A percentile compares a stretch with the other conserved stretches of the same genome.
Conservation (phyloP, 1,140 invertebrate genomes). For the Aphis gossypii region DNA sequence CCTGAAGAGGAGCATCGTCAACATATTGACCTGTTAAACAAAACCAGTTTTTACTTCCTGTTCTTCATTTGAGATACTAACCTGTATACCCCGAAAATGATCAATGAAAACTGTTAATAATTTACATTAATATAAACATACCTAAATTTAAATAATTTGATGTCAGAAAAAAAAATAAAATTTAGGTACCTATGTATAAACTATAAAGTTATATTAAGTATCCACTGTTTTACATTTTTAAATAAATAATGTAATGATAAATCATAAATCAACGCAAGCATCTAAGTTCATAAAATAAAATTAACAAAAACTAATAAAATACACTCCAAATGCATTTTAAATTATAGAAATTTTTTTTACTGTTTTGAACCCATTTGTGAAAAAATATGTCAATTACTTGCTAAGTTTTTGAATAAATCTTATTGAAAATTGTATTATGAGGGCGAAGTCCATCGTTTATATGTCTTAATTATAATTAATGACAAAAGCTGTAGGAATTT, state of each 20-base stretch:
- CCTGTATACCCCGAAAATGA: neutral
- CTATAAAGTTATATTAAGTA: neutral
- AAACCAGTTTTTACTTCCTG: conserved; percentile 53
- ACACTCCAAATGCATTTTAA: neutral
- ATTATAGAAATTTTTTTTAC: neutral
- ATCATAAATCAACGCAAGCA: too few relatives aligned
- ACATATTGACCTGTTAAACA: conserved; percentile 40
- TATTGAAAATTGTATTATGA: neutral
- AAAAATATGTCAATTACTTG: neutral
- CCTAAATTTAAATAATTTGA: neutral
- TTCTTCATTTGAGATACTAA: neutral
- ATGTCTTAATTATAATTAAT: neutral
- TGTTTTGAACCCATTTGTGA: neutral
- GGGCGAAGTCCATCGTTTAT: neutral
- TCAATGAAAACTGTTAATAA: neutral
- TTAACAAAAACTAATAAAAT: neutral
- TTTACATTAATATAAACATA: neutral
- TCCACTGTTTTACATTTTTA: neutral
- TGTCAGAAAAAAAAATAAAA: too few relatives aligned
- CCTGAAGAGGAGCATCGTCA: neutral
- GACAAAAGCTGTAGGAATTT: neutral
- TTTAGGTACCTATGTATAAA: too few relatives aligned
- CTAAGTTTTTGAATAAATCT: neutral
- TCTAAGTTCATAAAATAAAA: neutral
- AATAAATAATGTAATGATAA: neutral